Conservation (phyloP, 92 coral and sea anemone genomes). For the Parazoanthus swiftii region DNA sequence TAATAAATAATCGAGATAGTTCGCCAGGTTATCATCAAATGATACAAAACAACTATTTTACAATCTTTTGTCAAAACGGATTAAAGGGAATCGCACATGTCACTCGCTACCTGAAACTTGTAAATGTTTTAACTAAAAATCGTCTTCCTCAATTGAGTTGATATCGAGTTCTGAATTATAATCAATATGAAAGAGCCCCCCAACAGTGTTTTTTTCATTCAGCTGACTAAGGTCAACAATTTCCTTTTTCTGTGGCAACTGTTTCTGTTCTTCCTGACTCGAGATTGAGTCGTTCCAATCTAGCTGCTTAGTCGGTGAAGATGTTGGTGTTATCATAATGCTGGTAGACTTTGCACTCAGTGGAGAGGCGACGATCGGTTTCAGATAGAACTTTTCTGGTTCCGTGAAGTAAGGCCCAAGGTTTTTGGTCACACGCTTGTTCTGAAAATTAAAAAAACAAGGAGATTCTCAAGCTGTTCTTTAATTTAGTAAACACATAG, state of each 20-base stretch:
- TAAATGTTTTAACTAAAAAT: slow-evolving; percentile 55
- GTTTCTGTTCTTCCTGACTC: slow-evolving; percentile 9
- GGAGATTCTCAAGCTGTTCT: slow-evolving; percentile 8
- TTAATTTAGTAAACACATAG: neutral
- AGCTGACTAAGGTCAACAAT: slow-evolving; percentile 21
- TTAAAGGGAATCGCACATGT: neutral
- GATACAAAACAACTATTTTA: slow-evolving; percentile 41
- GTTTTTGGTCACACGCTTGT: slow-evolving; percentile 71
- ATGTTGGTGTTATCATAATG: slow-evolving; percentile 78
- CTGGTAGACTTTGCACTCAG: slow-evolving; percentile 73
- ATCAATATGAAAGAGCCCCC: slow-evolving; percentile 69
- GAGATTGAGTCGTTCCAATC: slow-evolving; percentile 42
- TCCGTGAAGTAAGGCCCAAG: slow-evolving; percentile 73
- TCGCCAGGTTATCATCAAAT: slow-evolving; percentile 42
- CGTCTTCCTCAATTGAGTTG: slow-evolving; percentile 87
- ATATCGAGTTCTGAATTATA: slow-evolving; percentile 77
- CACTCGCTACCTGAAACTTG: neutral
- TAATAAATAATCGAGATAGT: slow-evolving; percentile 66
- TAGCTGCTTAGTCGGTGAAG: slow-evolving; percentile 82
- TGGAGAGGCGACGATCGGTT: slow-evolving; percentile 79
- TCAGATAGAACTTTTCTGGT: slow-evolving; percentile 79
- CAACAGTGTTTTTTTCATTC: slow-evolving; percentile 55
- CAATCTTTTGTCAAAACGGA: slow-evolving; percentile 20
- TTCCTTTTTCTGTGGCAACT: slow-evolving; percentile 25
- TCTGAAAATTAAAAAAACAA: slow-evolving; percentile 59